A percentile compares a stretch with the other conserved stretches of the same genome.
phyloP scores from a whole-genome alignment of 2,113 vertebrate species.

The Castor canadensis region DNA sequence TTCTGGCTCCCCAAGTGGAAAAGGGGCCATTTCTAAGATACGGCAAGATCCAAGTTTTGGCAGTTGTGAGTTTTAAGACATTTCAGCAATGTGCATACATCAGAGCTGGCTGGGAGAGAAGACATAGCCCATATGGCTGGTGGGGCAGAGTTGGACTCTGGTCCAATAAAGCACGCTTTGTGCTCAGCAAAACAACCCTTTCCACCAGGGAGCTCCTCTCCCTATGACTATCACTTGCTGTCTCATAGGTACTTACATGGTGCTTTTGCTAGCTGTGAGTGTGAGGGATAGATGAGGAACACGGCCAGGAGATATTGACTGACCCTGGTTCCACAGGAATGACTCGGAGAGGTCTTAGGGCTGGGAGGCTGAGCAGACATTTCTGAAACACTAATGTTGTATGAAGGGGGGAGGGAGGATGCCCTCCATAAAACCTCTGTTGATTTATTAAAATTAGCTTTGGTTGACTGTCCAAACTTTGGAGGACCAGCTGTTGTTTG shows the following conservation, averaged over 20 bases:
- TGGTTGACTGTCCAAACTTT: neutral
- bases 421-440: neutral
- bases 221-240: accelerated
- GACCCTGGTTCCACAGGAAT: accelerated
- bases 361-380: accelerated
- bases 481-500: neutral
- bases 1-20: neutral
- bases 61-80: neutral
- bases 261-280: too few relatives aligned
- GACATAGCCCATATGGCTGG: neutral
- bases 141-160: accelerated
- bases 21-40: neutral
- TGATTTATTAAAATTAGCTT: neutral
- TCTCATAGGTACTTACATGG: accelerated
- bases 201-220: accelerated
- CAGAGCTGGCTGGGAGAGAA: accelerated
- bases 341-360: neutral
- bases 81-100: accelerated
- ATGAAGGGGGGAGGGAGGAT: accelerated
- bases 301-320: accelerated
- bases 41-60: too few relatives aligned
- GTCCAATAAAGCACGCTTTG: accelerated
- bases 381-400: neutral
- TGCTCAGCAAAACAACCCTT: accelerated
- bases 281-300: accelerated